Conservation (phyloP, 2,888 invertebrate species). For the Rutpela maculata region DNA sequence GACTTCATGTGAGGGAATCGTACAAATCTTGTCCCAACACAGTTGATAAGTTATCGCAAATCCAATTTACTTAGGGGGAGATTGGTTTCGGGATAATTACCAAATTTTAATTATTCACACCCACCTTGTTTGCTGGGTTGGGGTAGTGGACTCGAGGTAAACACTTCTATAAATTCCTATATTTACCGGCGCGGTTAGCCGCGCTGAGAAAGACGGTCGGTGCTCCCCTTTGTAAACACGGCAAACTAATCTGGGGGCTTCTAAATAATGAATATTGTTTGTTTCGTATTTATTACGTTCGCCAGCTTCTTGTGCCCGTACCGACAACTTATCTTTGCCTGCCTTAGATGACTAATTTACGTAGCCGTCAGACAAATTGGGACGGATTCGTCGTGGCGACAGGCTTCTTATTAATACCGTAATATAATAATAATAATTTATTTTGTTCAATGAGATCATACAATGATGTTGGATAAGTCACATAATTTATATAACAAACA, state of each 20-base stretch:
- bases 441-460: too few species aligned
- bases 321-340: conserved; percentile 47
- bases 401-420: not conserved
- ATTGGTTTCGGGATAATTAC: conserved; percentile 57
- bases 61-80: conserved; percentile 49
- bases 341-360: conserved; percentile 47
- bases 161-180: conserved; percentile 69
- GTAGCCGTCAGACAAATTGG: conserved; percentile 4
- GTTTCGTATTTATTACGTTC: conserved; percentile 67
- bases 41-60: conserved; percentile 47
- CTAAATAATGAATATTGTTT: conserved; percentile 72
- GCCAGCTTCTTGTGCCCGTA: conserved; percentile 37
- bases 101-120: conserved; percentile 58
- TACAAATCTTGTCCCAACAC: conserved; percentile 44
- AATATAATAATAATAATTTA: too few species aligned
- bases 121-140: conserved; percentile 49
- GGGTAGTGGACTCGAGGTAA: conserved; percentile 56
- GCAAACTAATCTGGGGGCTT: conserved; percentile 69
- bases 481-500: too few species aligned
- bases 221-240: conserved; percentile 41
- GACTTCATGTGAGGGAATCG: conserved; percentile 29
- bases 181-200: conserved; percentile 62
- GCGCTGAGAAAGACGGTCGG: conserved; percentile 41
- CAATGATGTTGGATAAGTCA: too few species aligned
- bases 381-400: not conserved